Base-by-base conservation (phyloP, 2,888 invertebrate species). In the Strigamia crassipes region DNA sequence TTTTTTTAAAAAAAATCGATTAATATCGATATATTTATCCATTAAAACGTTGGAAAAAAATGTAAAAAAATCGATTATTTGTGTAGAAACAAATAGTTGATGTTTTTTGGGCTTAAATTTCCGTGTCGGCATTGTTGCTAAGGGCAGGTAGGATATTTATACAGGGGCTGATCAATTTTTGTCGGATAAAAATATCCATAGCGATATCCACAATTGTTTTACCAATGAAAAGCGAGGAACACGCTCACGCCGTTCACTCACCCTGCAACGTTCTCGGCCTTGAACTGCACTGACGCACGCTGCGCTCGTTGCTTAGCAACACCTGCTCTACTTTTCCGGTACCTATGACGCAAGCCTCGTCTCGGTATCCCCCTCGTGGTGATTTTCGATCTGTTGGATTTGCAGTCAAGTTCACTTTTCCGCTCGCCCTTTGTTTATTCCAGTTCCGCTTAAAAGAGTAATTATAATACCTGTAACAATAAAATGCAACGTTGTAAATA, bases 161-260 rank as follows among this genome's bases (percentile, higher is more conserved):
- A 56, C 56, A 56, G 18, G 6, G 56, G 27, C 27, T n/a, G 56
- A 56, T 56, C 56, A 56, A 56, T 56, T 56, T 56, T 56, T 56
- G 56, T 9, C 56, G 56, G 56, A 56, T 56, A 56, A 56, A 56
- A 56, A 56, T 56, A 56, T 56, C 56, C 56, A 56, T 56, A 56
- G 56, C 56, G 21, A 56, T 56, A 56, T 56, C 46, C 56, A 56
- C 56, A 56, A 56, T 56, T 56, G 56, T 56, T 56, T 56, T n/a
- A 56, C 56, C 56, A 56, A 56, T 56, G 56, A 18, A 56, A 56
- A 56, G 56, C 56, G 18, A 56, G 18, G 18, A 56, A 5, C 56
- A 56, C 56, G 56, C 56, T 56, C 56, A 56, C 56, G 56, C 56
- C 56, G 56, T 56, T 56, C 56, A 56, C 56, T 56, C 56, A 56